Base-by-base conservation (phyloP, 2,113 vertebrate species). In the Bos taurus region DNA sequence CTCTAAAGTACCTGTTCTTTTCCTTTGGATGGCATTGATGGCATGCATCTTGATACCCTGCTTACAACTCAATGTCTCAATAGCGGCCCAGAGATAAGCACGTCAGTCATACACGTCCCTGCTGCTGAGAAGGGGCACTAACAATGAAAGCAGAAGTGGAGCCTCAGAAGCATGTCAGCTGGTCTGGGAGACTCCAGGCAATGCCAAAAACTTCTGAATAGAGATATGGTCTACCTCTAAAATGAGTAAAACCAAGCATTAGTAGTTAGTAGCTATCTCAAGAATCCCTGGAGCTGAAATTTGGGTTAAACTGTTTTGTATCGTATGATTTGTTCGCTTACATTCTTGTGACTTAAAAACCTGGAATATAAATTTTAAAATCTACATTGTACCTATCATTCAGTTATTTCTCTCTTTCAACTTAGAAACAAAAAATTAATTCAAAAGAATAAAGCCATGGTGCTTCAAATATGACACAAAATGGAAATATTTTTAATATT, bases 401-500 rank as follows among this genome's bases (percentile, higher is more conserved):
- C 46, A 83, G 15, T 83, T 95, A 67, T 89, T 83, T 60, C 81
- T 88, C 90, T 88, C 74, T 88, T 94, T 88, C 52, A 83, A 64
- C 30, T 57, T 83, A 93, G 67, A 93, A 77, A 86, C 26, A 40
- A 84, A 85, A 87, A 56, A 17, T 15, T 80, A 89, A 16, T 50
- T 59, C 52, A 81, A 94, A 84, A 93, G 78, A 90, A 77, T 43
- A 91, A 91, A 78, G 54, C 54, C n/a, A n/a, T 12, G 2, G 11
- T 77, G 10, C 60, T 90, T 71, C 60, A 83, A 50, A 74, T 84
- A 28, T 33, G 52, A 90, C 0, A 9, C 17, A 83, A 71, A 84
- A 96, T 96, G 92, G 71, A 91, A 59, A 62, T 83, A 91, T 26
- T 97, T 97, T 88, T 91, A 98, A 93, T 95, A 97, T 96, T 97